Evolutionary conservation across 2,113 vertebrate species (phyloP), one percentile per base, ranked within the genome.

Genomic region (Hippocampus mohnikei): DNA sequence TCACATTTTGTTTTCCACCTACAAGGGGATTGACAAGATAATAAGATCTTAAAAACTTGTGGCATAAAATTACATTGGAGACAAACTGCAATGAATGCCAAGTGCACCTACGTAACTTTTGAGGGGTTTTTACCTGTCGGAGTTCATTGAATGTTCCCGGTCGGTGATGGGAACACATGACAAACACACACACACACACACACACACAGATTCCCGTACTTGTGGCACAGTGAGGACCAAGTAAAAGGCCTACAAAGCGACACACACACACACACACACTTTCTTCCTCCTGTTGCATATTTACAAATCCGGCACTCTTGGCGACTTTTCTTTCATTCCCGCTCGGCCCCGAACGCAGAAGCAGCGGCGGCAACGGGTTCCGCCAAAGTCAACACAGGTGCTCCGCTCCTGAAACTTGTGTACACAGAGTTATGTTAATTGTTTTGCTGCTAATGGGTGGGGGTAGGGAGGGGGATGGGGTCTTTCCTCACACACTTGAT

Each of bases 311-410:
- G 37, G 46, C 72, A 67, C 44, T 72, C 58, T 23, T 44, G 61
- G 58, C 58, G 58, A 60, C 52, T 82, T 77, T 76, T 78, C 77
- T 85, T 85, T 88, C 77, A 58, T 71, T 84, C 84, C 77, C 66
- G 80, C 77, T 74, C 71, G 71, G 81, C 78, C 68, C 64, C 68
- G 81, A 85, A 85, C 69, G 67, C 72, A 66, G 66, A 59, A 65
- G 66, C 61, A 69, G 67, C 69, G 59, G 64, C 64, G 72, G 64
- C 78, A 78, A 68, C 71, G 70, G 75, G 77, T 84, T 70, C 80
- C 76, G 80, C 82, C 83, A 84, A 79, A 80, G 87, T 92, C 88
- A 91, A 92, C 76, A 90, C 86, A 91, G 88, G 84, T 89, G 87
- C 76, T 80, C 15, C 18, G 67, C 74, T 82, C 58, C 77, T 81